These are phyloP conservation scores for Chloroceryle amazona DNA, from an alignment of 2,797 vertebrate genomes.

Conservation along the genomic window DNA sequence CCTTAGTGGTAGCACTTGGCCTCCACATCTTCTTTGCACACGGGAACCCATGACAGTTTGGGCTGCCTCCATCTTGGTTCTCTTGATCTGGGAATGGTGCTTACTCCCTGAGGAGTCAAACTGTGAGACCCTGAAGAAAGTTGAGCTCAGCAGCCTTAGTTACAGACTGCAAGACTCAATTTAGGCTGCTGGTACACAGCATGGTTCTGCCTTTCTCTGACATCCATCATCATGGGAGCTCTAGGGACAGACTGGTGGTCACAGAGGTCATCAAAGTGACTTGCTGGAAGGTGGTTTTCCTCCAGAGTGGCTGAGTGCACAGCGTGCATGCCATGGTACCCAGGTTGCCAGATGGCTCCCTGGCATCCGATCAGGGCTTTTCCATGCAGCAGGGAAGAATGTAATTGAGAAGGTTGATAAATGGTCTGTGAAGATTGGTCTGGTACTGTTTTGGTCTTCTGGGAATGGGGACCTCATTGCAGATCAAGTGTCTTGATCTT, in stretches of 20 bases:
- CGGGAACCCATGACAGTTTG: not conserved
- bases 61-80: not conserved
- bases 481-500: slow-evolving; percentile 30
- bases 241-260: not conserved
- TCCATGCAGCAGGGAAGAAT: not conserved
- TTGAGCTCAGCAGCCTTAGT: not conserved
- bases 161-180: not conserved
- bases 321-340: not conserved
- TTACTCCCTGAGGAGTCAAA: not conserved
- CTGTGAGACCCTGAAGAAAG: not conserved
- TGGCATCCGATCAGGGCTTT: not conserved
- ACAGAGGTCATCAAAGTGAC: not conserved
- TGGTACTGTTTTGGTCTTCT: not conserved
- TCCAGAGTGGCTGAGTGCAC: not conserved
- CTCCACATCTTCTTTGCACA: not conserved
- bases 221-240: not conserved
- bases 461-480: not conserved
- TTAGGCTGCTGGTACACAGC: not conserved
- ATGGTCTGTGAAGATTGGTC: slow-evolving; percentile 14
- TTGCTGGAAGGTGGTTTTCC: not conserved
- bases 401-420: not conserved
- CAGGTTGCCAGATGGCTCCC: not conserved
- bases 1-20: not conserved
- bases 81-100: not conserved
- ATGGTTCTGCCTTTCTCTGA: not conserved